Evolutionary conservation across 1,140 invertebrate species (phyloP).

Genomic region (Rhagoletis zephyria): DNA sequence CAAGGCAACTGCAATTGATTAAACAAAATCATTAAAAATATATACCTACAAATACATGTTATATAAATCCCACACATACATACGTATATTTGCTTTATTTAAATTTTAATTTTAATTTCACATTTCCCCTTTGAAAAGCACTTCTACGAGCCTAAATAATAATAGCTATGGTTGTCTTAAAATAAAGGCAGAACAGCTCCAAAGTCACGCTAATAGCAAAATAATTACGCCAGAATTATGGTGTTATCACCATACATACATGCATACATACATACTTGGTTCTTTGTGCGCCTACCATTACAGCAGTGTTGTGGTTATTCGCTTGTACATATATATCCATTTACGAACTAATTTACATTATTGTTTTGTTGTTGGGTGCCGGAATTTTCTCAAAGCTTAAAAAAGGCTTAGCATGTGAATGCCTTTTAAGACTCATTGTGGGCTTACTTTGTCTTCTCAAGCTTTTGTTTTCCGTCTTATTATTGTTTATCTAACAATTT

Average conservation of each 20-base stretch:
- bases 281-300: background rate
- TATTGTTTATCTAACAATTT: conserved; percentile 14
- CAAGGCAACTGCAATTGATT: too few relatives aligned
- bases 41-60: too few relatives aligned
- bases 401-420: background rate
- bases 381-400: background rate
- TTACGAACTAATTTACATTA: background rate
- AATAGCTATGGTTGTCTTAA: too few relatives aligned
- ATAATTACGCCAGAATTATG: conserved; percentile 3
- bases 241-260: background rate
- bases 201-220: background rate
- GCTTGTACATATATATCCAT: background rate
- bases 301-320: too few relatives aligned
- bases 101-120: too few relatives aligned
- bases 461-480: conserved; percentile 37
- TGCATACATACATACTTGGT: background rate
- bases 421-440: background rate
- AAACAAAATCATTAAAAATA: too few relatives aligned
- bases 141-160: too few relatives aligned
- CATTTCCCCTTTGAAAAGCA: too few relatives aligned
- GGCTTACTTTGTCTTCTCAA: background rate
- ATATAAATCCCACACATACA: too few relatives aligned
- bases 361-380: background rate
- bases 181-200: background rate
- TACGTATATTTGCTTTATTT: too few relatives aligned